These are phyloP conservation scores for Caenorhabditis virilis DNA, from an alignment of 2,888 invertebrate genomes.

Conservation along the genomic window DNA sequence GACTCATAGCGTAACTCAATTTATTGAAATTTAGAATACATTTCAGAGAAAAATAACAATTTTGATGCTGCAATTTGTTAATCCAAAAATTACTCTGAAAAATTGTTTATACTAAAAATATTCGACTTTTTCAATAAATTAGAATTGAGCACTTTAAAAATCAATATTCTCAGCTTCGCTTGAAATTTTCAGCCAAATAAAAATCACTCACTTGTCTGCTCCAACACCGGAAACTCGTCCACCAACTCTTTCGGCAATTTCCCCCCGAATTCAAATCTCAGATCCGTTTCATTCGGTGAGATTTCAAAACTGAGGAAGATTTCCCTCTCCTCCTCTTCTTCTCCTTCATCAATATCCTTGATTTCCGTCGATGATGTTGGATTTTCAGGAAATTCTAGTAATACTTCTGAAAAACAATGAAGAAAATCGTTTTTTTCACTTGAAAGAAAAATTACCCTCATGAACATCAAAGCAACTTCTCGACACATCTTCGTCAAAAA, in stretches of 20 bases:
- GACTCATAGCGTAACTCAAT: too few species aligned
- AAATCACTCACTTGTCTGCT: conserved; percentile 20
- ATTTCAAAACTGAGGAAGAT: conserved; percentile 17
- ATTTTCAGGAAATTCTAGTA: too few species aligned
- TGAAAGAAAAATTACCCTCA: neutral
- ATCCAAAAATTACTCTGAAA: neutral
- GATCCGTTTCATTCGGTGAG: conserved; percentile 5
- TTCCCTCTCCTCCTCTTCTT: conserved; percentile 2
- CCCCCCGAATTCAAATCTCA: conserved; percentile 15
- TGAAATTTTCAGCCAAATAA: too few species aligned
- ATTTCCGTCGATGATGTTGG: conserved; percentile 9
- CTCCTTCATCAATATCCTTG: neutral
- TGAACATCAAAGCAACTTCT: too few species aligned
- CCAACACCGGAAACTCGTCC: conserved; percentile 21
- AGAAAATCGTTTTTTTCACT: neutral
- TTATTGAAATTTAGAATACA: too few species aligned
- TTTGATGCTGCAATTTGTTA: too few species aligned
- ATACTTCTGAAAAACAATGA: neutral
- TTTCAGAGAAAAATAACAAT: too few species aligned
- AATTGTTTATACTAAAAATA: neutral
- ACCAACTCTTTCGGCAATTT: conserved; percentile 11
- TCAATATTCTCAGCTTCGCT: too few species aligned
- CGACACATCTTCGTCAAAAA: too few species aligned
- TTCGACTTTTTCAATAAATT: neutral
- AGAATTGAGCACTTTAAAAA: neutral